Evolutionary conservation across 1,140 invertebrate genomes (phyloP).

Genomic region (Mamestra configurata): DNA sequence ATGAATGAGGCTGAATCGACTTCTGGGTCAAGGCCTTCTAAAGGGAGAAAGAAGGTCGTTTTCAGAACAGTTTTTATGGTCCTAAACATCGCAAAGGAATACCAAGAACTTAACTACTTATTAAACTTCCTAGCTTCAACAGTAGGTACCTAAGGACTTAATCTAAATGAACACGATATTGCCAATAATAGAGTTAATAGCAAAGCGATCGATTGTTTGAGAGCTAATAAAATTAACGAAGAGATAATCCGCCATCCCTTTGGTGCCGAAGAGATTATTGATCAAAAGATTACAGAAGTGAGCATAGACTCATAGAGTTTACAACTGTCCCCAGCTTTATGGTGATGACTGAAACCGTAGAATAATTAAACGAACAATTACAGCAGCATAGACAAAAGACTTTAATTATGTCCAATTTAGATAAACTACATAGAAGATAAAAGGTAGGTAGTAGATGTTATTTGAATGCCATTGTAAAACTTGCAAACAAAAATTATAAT

Average conservation of each 20-base stretch:
- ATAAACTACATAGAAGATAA: neutral
- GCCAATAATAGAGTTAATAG: slow-evolving; percentile 23
- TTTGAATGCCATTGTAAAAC: neutral
- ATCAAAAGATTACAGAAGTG: slow-evolving; percentile 40
- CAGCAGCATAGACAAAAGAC: slow-evolving; percentile 24
- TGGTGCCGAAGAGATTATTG: slow-evolving; percentile 11
- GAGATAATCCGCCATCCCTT: slow-evolving; percentile 13
- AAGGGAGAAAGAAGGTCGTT: slow-evolving; percentile 5
- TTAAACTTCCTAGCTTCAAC: neutral
- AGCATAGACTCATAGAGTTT: slow-evolving; percentile 11
- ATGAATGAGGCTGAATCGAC: slow-evolving; percentile 6
- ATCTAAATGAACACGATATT: neutral
- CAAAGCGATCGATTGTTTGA: slow-evolving; percentile 15
- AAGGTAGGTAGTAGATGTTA: neutral
- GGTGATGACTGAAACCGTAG: slow-evolving; percentile 32
- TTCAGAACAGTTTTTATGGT: neutral
- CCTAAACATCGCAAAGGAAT: neutral
- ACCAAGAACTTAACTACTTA: neutral
- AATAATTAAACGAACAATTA: slow-evolving; percentile 38
- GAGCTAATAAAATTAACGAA: slow-evolving; percentile 35
- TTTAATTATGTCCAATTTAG: slow-evolving; percentile 27
- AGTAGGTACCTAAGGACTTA: too few relatives aligned
- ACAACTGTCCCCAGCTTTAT: slow-evolving; percentile 33
- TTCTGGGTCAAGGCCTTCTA: neutral
- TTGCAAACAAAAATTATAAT: neutral